A percentile compares a stretch with the other conserved stretches of the same genome.
Conservation (phyloP, 2,888 invertebrate species). For the Caenorhabditis zanzibari region DNA sequence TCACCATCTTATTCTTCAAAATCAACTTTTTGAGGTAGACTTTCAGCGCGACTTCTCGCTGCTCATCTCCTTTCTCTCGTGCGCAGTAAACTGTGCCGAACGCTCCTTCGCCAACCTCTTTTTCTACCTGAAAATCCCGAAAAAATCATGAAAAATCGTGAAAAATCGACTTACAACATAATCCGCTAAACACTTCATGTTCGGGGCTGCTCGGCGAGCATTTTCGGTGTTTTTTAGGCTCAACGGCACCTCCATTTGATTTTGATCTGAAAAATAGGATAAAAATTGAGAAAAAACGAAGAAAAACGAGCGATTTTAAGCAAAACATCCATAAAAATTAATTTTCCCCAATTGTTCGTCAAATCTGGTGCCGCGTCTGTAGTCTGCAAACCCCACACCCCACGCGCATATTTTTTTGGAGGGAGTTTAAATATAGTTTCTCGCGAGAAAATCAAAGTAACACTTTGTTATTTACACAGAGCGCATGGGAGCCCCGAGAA, state of each 20-base stretch:
- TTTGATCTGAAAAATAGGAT: neutral
- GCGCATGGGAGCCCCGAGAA: constrained; percentile 7
- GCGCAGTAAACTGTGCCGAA: constrained; percentile 72
- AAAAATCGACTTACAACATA: constrained; percentile 39
- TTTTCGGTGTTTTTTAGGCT: constrained; percentile 41
- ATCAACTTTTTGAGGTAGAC: constrained; percentile 97
- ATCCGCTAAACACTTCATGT: constrained; percentile 60
- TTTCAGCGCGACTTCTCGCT: constrained; percentile 89
- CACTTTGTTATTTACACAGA: constrained; percentile 27
- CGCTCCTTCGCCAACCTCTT: constrained; percentile 74
- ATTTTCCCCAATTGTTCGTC: no score
- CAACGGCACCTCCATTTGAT: constrained; percentile 59
- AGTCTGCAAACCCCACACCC: neutral
- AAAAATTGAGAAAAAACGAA: neutral
- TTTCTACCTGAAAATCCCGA: constrained; percentile 55
- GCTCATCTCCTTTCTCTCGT: constrained; percentile 51
- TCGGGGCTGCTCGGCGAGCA: neutral
- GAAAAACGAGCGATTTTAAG: neutral
- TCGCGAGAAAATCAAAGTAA: no score
- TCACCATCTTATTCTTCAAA: constrained; percentile 91
- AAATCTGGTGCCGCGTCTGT: constrained; percentile 9
- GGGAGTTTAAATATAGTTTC: constrained; percentile 1
- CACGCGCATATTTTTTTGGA: constrained; percentile 11
- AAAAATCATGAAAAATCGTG: neutral
- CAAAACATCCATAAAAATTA: no score